Conservation (phyloP, 2,888 invertebrate species). For the Cryptus viduatorius region DNA sequence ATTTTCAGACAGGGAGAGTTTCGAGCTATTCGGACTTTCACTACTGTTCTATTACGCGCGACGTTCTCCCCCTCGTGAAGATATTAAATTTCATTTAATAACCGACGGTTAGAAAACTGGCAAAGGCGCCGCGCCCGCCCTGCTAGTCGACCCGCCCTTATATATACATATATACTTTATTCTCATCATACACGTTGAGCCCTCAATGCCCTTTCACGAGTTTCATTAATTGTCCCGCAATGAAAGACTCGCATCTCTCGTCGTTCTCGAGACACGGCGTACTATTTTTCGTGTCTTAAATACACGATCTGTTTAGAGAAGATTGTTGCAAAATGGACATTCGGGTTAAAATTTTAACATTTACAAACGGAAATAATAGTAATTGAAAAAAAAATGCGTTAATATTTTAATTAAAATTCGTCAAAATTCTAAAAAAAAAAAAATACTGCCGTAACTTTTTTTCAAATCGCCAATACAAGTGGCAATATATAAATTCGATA, state of each 20-base stretch:
- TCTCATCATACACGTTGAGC: constrained; percentile 17
- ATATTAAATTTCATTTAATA: constrained; percentile 77
- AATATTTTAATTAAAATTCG: no score
- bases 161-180: constrained; percentile 12
- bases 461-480: no score
- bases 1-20: neutral
- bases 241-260: constrained; percentile 8
- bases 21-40: constrained; percentile 37
- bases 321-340: no score
- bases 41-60: constrained; percentile 5
- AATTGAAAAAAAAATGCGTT: no score
- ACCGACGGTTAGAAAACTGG: constrained; percentile 57
- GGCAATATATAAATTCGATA: no score
- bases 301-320: no score
- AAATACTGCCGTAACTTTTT: no score
- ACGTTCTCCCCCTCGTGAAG: constrained; percentile 40
- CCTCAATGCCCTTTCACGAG: neutral
- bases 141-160: constrained; percentile 24
- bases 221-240: constrained; percentile 23
- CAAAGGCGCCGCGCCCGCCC: constrained; percentile 63
- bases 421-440: no score
- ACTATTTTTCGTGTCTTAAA: neutral
- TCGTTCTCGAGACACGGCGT: neutral
- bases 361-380: no score
- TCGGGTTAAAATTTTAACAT: no score